Conservation (phyloP, 2,888 invertebrate genomes). For the Athripsodes cinereus region DNA sequence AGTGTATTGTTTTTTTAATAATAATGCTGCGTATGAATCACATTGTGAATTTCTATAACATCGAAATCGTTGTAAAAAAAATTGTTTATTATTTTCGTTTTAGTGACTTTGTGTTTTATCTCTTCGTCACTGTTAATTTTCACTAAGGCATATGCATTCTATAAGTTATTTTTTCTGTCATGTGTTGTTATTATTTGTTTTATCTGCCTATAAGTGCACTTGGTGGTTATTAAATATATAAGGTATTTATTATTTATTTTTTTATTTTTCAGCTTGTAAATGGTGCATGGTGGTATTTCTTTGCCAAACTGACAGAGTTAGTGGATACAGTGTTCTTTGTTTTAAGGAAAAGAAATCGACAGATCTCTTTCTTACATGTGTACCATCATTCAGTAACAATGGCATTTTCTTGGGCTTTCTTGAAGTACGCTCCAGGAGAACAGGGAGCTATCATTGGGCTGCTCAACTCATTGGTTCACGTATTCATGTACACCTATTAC, state of each 20-base stretch:
- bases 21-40: too few relatives aligned
- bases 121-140: too few relatives aligned
- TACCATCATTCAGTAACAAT: constrained; percentile 81
- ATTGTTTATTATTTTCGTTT: too few relatives aligned
- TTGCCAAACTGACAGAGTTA: constrained; percentile 73
- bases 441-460: constrained; percentile 65
- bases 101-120: too few relatives aligned
- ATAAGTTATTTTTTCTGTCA: too few relatives aligned
- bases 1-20: too few relatives aligned
- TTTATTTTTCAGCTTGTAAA: constrained; percentile 46
- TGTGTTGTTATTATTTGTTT: too few relatives aligned
- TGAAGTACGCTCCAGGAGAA: constrained; percentile 69
- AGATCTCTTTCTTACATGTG: constrained; percentile 82
- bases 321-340: constrained; percentile 85
- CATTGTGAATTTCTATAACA: too few relatives aligned
- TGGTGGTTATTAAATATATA: too few relatives aligned
- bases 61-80: too few relatives aligned
- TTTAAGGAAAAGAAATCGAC: constrained; percentile 67
- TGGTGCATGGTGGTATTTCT: constrained; percentile 73
- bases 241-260: neutral
- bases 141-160: too few relatives aligned
- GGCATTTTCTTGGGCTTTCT: constrained; percentile 65
- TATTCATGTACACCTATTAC: constrained; percentile 79
- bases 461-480: constrained; percentile 70
- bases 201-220: too few relatives aligned